Evolutionary conservation across 2,113 vertebrate species (phyloP).

Genomic region (Atherinomorus stipes): DNA sequence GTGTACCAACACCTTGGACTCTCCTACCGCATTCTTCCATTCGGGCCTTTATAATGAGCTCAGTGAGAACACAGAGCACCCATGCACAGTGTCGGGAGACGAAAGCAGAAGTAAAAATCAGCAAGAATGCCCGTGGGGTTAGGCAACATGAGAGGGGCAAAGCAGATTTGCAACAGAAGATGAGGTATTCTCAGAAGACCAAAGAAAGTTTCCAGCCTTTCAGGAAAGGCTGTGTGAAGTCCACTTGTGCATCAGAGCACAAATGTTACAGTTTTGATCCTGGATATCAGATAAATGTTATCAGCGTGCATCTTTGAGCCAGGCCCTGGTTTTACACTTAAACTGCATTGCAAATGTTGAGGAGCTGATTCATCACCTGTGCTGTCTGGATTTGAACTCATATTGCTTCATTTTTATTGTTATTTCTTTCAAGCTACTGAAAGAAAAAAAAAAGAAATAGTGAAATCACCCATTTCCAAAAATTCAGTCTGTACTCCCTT

Average conservation of each 20-base stretch:
- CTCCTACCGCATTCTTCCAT: slow-evolving; percentile 44
- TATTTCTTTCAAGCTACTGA: neutral
- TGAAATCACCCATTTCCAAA: neutral
- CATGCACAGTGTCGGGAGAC: neutral
- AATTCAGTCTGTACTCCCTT: neutral
- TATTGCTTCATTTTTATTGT: neutral
- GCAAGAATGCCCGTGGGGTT: slow-evolving; percentile 25
- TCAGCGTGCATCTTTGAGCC: slow-evolving; percentile 22
- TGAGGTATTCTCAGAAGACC: slow-evolving; percentile 62
- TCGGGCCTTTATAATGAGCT: slow-evolving; percentile 66
- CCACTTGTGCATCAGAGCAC: slow-evolving; percentile 42
- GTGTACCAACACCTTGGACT: slow-evolving; percentile 68
- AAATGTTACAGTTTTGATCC: slow-evolving; percentile 48
- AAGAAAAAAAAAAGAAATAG: neutral
- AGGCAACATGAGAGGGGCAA: slow-evolving; percentile 40
- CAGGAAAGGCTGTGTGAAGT: slow-evolving; percentile 46
- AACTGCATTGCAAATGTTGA: slow-evolving; percentile 11
- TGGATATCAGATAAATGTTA: slow-evolving; percentile 25
- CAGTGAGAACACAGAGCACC: slow-evolving; percentile 17
- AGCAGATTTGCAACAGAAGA: slow-evolving; percentile 38
- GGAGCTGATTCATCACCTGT: neutral
- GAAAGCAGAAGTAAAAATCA: slow-evolving; percentile 11
- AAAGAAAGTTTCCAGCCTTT: slow-evolving; percentile 50
- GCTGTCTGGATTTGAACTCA: neutral
- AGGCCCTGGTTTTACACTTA: neutral